A percentile compares a stretch with the other conserved stretches of the same genome.
phyloP scores from a whole-genome alignment of 1,140 invertebrate genomes.

The Rhizoglyphus robini region DNA sequence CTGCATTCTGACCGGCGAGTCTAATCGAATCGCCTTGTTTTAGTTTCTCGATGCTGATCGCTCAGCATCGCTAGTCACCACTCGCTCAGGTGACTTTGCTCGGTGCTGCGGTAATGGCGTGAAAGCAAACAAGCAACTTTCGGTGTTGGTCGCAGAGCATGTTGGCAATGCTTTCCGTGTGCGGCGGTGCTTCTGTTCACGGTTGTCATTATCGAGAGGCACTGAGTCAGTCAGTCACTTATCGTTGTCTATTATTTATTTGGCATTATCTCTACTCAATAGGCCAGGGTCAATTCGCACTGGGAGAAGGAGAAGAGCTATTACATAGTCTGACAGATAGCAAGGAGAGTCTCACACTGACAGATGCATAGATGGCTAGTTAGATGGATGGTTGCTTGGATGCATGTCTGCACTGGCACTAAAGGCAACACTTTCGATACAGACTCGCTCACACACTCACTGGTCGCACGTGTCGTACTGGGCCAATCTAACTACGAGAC shows the following conservation, averaged over 20 bases:
- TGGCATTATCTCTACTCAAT: conserved; percentile 12
- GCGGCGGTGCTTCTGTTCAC: background rate
- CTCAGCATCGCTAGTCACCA: too few species aligned
- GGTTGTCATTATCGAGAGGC: background rate
- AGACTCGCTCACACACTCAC: too few species aligned
- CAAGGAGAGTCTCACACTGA: conserved; percentile 4
- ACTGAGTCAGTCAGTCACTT: background rate
- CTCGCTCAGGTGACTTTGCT: too few species aligned
- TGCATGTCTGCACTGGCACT: background rate
- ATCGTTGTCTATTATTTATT: conserved; percentile 8
- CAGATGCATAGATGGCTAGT: background rate
- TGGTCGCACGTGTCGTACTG: too few species aligned
- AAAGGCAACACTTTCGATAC: conserved; percentile 6
- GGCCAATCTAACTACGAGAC: too few species aligned
- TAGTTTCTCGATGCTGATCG: too few species aligned
- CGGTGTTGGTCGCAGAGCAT: too few species aligned
- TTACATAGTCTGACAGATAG: conserved; percentile 6
- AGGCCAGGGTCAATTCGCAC: background rate
- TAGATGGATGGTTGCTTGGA: background rate
- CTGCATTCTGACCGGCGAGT: too few species aligned
- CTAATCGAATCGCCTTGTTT: too few species aligned
- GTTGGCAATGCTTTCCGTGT: too few species aligned
- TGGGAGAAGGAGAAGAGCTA: background rate
- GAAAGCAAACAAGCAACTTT: too few species aligned
- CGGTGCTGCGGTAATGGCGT: too few species aligned